A percentile compares a stretch with the other conserved stretches of the same genome.
Evolutionary conservation across 2,888 invertebrate species (phyloP).

Genomic region (Zaprionus obscuricornis): DNA sequence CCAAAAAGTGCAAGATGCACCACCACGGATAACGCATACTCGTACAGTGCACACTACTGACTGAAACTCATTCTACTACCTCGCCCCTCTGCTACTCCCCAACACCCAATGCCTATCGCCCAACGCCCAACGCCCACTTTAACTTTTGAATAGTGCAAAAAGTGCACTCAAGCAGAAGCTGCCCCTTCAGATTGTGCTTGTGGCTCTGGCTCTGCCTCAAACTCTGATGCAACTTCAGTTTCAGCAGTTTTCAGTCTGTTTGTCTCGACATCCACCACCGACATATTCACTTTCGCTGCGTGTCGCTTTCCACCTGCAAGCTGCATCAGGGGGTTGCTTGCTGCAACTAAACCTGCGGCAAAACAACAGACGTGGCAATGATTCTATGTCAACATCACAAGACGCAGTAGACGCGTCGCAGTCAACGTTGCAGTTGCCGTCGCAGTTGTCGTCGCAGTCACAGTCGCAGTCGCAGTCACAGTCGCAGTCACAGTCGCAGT

Average conservation of each 20-base stretch:
- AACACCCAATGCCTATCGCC: too few species aligned
- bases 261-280: conserved; percentile 55
- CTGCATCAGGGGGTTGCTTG: conserved; percentile 15
- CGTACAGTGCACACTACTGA: conserved; percentile 6
- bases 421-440: too few species aligned
- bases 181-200: conserved; percentile 11
- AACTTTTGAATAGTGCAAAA: conserved; percentile 75
- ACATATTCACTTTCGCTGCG: conserved; percentile 70
- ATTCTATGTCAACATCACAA: conserved; percentile 75
- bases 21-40: conserved; percentile 46
- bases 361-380: conserved; percentile 38
- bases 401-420: conserved; percentile 24
- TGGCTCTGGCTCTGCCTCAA: neutral
- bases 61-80: neutral
- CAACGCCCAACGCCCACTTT: conserved; percentile 37
- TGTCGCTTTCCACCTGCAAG: conserved; percentile 51
- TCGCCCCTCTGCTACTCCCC: too few species aligned
- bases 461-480: too few species aligned
- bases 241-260: neutral
- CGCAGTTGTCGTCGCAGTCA: too few species aligned
- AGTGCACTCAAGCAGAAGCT: conserved; percentile 71
- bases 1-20: conserved; percentile 50
- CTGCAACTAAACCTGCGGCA: conserved; percentile 40
- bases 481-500: too few species aligned
- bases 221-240: conserved; percentile 5